These are phyloP conservation scores for Cryptocephalus primarius DNA, from an alignment of 2,888 invertebrate species.

Conservation along the genomic window DNA sequence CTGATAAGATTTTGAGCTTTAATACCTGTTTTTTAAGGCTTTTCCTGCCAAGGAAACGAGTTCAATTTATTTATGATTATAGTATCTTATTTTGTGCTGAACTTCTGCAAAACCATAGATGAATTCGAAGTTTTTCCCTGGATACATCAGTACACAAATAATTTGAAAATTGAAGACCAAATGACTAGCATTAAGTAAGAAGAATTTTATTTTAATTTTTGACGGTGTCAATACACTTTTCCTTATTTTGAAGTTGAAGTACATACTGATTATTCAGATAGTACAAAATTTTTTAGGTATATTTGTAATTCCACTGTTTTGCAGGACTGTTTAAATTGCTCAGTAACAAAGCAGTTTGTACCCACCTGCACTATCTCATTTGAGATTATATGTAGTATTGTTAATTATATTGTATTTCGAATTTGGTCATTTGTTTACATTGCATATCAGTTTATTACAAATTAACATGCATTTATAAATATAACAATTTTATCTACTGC, in stretches of 20 bases:
- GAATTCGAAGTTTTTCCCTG: constrained; percentile 81
- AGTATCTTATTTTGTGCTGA: constrained; percentile 90
- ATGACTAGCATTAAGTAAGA: constrained; percentile 48
- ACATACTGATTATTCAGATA: too few relatives aligned
- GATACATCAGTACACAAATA: constrained; percentile 92
- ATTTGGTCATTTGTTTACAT: neutral
- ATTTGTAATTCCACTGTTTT: too few relatives aligned
- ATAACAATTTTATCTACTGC: too few relatives aligned
- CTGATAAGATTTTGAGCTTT: neutral
- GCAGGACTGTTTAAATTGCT: too few relatives aligned
- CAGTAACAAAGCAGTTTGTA: too few relatives aligned
- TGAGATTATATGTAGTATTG: too few relatives aligned
- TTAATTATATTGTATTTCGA: too few relatives aligned
- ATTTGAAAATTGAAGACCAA: constrained; percentile 72
- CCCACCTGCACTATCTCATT: too few relatives aligned
- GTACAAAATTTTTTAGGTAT: too few relatives aligned
- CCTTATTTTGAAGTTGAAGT: too few relatives aligned
- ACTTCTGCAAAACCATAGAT: constrained; percentile 65
- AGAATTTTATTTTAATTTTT: neutral
- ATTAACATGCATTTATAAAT: neutral
- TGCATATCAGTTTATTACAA: neutral
- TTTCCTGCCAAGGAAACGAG: constrained; percentile 93
- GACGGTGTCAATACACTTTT: too few relatives aligned
- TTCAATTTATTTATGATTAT: constrained; percentile 97
- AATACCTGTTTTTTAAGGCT: constrained; percentile 44